A percentile compares a stretch with the other conserved stretches of the same genome.
phyloP scores from a whole-genome alignment of 2,113 vertebrate species.

The Natator depressus region DNA sequence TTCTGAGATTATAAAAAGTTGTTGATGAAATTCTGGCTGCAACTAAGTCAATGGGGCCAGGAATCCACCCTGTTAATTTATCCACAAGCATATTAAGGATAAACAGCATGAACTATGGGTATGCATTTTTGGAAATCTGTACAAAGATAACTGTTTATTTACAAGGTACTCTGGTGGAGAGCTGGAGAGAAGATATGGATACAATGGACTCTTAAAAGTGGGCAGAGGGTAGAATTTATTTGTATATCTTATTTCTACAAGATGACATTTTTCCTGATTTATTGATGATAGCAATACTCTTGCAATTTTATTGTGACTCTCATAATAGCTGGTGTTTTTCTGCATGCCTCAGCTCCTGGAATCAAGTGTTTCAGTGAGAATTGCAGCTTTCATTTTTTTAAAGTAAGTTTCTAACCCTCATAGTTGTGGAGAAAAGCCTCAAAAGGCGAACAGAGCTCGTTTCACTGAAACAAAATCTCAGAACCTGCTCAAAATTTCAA shows the following conservation, averaged over 20 bases:
- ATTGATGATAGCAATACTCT: slow-evolving; percentile 29
- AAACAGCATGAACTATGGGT: slow-evolving; percentile 60
- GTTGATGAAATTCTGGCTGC: not conserved
- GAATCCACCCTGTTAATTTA: slow-evolving; percentile 1
- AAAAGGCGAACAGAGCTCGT: not conserved
- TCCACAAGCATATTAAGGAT: slow-evolving; percentile 22
- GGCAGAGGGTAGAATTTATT: slow-evolving; percentile 27
- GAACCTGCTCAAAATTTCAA: no score
- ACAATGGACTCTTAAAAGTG: slow-evolving; percentile 35
- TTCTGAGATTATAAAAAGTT: slow-evolving; percentile 35
- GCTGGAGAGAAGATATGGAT: not conserved
- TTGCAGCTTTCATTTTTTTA: slow-evolving; percentile 6
- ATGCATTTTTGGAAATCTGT: slow-evolving; percentile 52
- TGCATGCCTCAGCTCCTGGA: not conserved
- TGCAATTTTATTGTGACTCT: not conserved
- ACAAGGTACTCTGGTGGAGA: slow-evolving; percentile 27
- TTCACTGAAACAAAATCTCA: no score
- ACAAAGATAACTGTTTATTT: not conserved
- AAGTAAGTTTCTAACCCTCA: not conserved
- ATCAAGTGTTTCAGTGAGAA: accelerated
- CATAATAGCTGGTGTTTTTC: not conserved
- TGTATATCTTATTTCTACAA: slow-evolving; percentile 50
- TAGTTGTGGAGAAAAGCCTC: not conserved
- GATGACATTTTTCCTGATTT: not conserved
- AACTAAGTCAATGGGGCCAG: not conserved